phyloP scores from a whole-genome alignment of 2,113 vertebrate genomes.

The Phalacrocorax aristotelis region DNA sequence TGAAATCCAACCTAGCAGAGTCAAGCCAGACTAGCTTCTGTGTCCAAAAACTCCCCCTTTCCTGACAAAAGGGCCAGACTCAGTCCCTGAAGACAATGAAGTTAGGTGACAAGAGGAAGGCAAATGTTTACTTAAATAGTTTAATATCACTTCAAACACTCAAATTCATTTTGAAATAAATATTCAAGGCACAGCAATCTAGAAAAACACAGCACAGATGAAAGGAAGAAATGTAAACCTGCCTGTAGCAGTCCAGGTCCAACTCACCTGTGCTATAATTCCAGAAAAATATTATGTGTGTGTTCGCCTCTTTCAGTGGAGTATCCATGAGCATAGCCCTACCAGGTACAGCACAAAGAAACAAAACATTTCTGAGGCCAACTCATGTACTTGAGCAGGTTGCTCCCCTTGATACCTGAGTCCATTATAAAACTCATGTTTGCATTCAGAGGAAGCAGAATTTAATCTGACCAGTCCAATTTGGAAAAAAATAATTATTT shows the following conservation, averaged over 20 bases:
- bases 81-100: neutral
- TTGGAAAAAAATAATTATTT: neutral
- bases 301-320: neutral
- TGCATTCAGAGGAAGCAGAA: neutral
- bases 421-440: neutral
- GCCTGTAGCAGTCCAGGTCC: neutral
- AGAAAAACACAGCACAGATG: neutral
- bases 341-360: neutral
- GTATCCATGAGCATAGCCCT: neutral
- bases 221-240: neutral
- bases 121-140: neutral
- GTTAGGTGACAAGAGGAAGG: neutral
- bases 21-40: neutral
- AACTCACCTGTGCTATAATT: neutral
- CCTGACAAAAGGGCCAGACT: neutral
- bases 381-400: neutral
- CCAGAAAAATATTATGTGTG: neutral
- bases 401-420: neutral
- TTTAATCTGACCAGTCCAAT: neutral
- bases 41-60: neutral
- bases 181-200: neutral
- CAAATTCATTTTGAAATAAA: neutral
- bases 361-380: neutral
- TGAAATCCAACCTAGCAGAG: neutral
- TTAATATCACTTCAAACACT: neutral